phyloP scores from a whole-genome alignment of 2,113 vertebrate species.

The Gopherus evgoodei region DNA sequence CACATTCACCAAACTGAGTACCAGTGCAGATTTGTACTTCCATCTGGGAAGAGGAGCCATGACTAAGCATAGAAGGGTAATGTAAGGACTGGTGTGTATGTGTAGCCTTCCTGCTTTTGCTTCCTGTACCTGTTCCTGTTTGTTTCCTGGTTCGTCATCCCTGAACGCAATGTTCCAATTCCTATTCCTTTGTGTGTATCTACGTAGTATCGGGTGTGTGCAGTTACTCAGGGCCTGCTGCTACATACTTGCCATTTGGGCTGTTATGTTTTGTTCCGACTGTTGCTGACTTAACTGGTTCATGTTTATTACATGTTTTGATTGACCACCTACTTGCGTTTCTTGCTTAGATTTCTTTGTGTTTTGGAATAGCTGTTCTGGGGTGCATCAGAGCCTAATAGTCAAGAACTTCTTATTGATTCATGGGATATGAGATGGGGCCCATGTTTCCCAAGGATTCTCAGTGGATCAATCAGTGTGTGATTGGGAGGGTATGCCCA shows the following conservation, averaged over 20 bases:
- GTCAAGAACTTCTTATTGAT: neutral
- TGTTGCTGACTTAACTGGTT: neutral
- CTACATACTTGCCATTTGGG: neutral
- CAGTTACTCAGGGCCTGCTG: neutral
- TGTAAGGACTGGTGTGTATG: neutral
- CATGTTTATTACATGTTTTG: neutral
- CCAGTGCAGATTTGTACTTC: neutral
- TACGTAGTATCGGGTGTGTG: neutral
- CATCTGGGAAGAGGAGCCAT: rapidly evolving
- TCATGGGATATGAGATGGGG: rapidly evolving
- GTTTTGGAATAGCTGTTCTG: neutral
- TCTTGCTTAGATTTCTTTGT: neutral
- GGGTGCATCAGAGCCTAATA: neutral
- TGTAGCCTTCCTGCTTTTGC: neutral
- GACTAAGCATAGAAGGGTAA: neutral
- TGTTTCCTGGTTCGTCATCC: neutral
- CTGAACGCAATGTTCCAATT: neutral
- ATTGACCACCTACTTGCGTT: neutral
- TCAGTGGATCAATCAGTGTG: no score
- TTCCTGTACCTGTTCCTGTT: neutral
- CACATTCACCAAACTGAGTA: neutral
- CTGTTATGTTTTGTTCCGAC: neutral
- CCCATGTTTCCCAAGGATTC: rapidly evolving
- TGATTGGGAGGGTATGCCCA: rapidly evolving
- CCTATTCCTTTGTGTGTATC: neutral